Percentiles rank a stretch among this genome's conserved stretches.
phyloP scores from a whole-genome alignment of 2,888 invertebrate genomes.

The Cataglyphis rosenhaueri region DNA sequence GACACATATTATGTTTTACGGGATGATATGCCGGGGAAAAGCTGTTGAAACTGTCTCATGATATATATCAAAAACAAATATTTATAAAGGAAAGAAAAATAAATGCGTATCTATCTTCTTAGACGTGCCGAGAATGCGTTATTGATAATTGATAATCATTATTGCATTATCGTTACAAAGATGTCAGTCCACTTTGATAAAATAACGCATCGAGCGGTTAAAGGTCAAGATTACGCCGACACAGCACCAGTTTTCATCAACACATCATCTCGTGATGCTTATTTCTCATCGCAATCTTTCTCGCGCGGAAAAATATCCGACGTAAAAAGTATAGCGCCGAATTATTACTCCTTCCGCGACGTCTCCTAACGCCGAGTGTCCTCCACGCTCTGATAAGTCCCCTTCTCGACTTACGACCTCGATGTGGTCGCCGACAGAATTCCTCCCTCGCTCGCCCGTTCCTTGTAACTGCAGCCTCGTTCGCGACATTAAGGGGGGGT shows the following conservation, averaged over 20 bases:
- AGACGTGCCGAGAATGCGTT: not conserved
- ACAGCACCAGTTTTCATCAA: not conserved
- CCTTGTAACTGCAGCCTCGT: slow-evolving; percentile 47
- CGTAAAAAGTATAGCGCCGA: slow-evolving; percentile 44
- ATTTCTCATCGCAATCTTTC: not conserved
- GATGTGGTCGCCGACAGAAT: slow-evolving; percentile 24
- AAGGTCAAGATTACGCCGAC: slow-evolving; percentile 36
- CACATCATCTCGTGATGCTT: not conserved
- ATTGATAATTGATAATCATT: slow-evolving; percentile 1
- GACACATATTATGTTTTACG: slow-evolving; percentile 30
- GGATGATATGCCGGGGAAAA: slow-evolving; percentile 28
- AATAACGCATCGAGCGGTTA: not conserved
- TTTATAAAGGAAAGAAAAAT: not conserved
- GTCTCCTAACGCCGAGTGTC: slow-evolving; percentile 55
- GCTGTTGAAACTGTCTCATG: slow-evolving; percentile 7
- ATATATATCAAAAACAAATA: slow-evolving; percentile 7
- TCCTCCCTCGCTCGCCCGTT: slow-evolving; percentile 27
- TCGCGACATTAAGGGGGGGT: slow-evolving; percentile 68
- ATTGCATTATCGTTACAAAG: not conserved
- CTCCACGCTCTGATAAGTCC: slow-evolving; percentile 74
- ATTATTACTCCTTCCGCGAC: slow-evolving; percentile 59
- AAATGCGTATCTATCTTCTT: not conserved
- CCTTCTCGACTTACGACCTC: slow-evolving; percentile 47
- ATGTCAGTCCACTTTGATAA: not conserved
- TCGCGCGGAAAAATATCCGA: slow-evolving; percentile 39